A percentile compares a stretch with the other conserved stretches of the same genome.
Evolutionary conservation across 92 coral and sea anemone genomes (phyloP).

Genomic region (Actinernus sp.): DNA sequence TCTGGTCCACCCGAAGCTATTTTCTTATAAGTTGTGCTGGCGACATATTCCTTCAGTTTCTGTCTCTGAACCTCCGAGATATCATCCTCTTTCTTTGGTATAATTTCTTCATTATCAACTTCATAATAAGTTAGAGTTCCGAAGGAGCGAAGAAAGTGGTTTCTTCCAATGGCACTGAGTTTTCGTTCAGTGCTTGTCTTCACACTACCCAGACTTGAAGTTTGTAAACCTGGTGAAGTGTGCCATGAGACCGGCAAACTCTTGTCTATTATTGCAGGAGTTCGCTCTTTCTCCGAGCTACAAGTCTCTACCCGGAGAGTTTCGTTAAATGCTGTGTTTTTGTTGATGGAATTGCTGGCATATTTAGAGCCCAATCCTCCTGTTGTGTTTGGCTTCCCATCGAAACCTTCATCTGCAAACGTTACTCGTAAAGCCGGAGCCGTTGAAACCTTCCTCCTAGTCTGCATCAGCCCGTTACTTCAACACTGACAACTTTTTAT

Average conservation of each 20-base stretch:
- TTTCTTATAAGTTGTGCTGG: neutral
- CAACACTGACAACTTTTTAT: neutral
- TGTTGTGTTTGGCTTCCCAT: neutral
- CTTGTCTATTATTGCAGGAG: no score
- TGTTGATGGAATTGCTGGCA: no score
- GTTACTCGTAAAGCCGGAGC: neutral
- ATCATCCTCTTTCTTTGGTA: conserved; percentile 7
- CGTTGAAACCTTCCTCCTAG: neutral
- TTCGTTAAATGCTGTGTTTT: no score
- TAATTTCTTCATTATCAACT: conserved; percentile 39
- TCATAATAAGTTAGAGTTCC: conserved; percentile 57
- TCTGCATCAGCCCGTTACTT: neutral
- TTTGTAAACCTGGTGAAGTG: no score
- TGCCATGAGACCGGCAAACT: no score
- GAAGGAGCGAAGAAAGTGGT: conserved; percentile 73
- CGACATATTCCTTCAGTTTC: neutral
- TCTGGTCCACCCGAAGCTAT: neutral
- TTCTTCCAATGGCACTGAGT: conserved; percentile 45
- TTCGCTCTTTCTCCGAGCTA: no score
- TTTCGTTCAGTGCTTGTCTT: conserved; percentile 6
- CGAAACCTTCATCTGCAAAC: neutral
- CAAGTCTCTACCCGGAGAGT: no score
- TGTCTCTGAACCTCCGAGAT: conserved; percentile 8
- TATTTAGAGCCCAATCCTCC: no score
- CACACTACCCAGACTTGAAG: no score